Evolutionary conservation across 2,888 invertebrate genomes (phyloP).

Genomic region (Sminthurides aquaticus): DNA sequence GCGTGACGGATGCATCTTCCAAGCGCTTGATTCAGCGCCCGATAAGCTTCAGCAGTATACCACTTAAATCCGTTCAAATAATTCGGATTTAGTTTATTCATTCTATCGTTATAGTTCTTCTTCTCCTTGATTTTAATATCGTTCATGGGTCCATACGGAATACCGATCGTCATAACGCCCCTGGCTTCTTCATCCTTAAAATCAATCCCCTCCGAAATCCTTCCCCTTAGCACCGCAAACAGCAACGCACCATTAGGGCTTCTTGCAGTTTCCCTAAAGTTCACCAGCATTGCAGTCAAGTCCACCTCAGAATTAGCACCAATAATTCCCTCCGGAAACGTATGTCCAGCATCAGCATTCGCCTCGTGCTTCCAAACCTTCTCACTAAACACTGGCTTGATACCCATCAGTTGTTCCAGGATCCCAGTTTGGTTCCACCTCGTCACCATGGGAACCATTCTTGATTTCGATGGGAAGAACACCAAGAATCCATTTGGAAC

Average conservation of each 20-base stretch:
- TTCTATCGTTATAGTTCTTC: neutral
- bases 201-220: conserved; percentile 39
- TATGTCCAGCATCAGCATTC: too few species aligned
- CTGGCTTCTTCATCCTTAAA: conserved; percentile 40
- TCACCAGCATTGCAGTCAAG: conserved; percentile 26
- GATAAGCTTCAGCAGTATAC: conserved; percentile 34
- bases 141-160: conserved; percentile 33
- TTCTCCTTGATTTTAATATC: too few species aligned
- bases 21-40: conserved; percentile 38
- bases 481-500: conserved; percentile 37
- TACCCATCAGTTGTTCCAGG: conserved; percentile 15
- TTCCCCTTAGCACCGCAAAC: conserved; percentile 37
- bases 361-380: too few species aligned
- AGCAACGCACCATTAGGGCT: conserved; percentile 37
- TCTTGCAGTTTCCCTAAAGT: conserved; percentile 25
- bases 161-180: conserved; percentile 36
- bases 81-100: neutral
- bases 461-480: conserved; percentile 31
- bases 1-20: conserved; percentile 38
- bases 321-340: too few species aligned
- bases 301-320: conserved; percentile 7
- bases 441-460: conserved; percentile 19
- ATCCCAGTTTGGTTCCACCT: conserved; percentile 16
- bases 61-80: conserved; percentile 29
- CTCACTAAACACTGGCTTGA: conserved; percentile 29